phyloP scores from a whole-genome alignment of 2,797 vertebrate genomes.

The Enteromius afrohamiltoni region DNA sequence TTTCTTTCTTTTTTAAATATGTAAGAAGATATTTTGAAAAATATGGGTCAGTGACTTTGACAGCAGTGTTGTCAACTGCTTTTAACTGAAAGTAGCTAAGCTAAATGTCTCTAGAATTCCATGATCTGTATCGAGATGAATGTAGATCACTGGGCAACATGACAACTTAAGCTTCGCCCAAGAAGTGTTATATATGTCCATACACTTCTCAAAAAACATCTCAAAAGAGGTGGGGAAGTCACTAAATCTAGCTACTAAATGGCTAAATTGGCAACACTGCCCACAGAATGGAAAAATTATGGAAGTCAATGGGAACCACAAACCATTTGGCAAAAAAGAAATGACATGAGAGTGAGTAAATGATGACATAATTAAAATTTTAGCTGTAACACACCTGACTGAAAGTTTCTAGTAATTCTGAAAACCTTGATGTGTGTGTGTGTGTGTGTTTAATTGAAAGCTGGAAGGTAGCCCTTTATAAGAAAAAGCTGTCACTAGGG shows the following conservation, averaged over 20 bases:
- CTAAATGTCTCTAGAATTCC: too few relatives aligned
- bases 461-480: not conserved
- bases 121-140: too few relatives aligned
- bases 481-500: not conserved
- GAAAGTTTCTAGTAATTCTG: not conserved
- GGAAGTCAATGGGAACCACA: not conserved
- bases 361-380: not conserved
- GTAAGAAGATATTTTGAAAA: not conserved
- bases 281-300: not conserved
- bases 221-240: too few relatives aligned
- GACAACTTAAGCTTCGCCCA: too few relatives aligned
- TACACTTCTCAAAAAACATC: too few relatives aligned
- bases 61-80: too few relatives aligned
- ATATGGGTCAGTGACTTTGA: not conserved
- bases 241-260: too few relatives aligned
- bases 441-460: not conserved
- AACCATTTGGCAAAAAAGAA: not conserved
- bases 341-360: not conserved
- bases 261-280: too few relatives aligned
- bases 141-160: too few relatives aligned
- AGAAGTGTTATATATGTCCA: too few relatives aligned
- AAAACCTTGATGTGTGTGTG: not conserved
- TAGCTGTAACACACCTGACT: not conserved
- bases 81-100: too few relatives aligned
- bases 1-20: not conserved